phyloP scores from a whole-genome alignment of 1,140 invertebrate species.

The Diprion similis region DNA sequence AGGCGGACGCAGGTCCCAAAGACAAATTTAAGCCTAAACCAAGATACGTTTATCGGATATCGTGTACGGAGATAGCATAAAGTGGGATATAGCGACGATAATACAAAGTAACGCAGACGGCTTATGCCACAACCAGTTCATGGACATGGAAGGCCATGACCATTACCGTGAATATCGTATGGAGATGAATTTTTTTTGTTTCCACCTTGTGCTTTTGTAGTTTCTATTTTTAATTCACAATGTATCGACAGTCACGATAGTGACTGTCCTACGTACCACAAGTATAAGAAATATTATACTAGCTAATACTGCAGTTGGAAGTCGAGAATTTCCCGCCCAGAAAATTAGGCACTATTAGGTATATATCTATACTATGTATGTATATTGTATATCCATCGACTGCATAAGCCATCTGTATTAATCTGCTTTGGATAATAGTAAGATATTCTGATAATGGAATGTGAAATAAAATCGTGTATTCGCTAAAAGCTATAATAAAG shows the following conservation, averaged over 20 bases:
- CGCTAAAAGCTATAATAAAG: constrained; percentile 49
- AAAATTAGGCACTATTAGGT: too few relatives aligned
- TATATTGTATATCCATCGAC: background rate
- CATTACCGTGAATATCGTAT: background rate
- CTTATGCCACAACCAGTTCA: background rate
- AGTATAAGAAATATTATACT: background rate
- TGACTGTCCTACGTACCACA: background rate
- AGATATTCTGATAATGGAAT: constrained; percentile 37
- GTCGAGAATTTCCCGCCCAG: too few relatives aligned
- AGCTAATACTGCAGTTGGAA: too few relatives aligned
- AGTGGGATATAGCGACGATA: constrained; percentile 5
- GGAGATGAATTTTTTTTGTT: too few relatives aligned
- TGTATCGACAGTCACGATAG: too few relatives aligned
- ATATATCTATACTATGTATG: background rate
- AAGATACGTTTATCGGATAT: constrained; percentile 8
- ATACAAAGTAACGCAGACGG: constrained; percentile 7
- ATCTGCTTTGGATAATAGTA: constrained; percentile 4
- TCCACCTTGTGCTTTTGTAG: too few relatives aligned
- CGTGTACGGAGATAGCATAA: background rate
- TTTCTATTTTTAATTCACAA: too few relatives aligned
- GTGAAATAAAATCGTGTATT: constrained; percentile 43
- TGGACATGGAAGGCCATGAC: background rate
- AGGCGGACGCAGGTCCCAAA: constrained; percentile 7
- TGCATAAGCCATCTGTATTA: constrained; percentile 3
- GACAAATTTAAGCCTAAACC: constrained; percentile 9